Conservation (phyloP, 2,113 vertebrate genomes). For the Dasyurus viverrinus region DNA sequence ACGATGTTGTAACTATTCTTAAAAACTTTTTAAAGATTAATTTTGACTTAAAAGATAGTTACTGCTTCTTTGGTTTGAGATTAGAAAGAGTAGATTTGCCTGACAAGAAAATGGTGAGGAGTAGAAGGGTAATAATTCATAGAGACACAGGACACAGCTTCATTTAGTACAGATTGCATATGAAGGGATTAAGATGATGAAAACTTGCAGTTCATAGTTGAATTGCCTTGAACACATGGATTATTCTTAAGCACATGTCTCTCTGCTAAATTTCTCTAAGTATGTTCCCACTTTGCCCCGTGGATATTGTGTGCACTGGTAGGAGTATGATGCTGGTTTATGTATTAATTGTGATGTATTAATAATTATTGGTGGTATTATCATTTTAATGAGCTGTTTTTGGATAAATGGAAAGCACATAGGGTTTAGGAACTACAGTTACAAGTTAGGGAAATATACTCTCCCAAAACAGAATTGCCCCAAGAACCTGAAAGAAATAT, state of each 20-base stretch:
- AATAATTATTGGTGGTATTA: not conserved
- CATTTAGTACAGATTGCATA: not conserved
- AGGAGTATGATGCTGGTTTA: not conserved
- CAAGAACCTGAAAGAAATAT: not conserved
- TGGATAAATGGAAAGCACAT: not conserved
- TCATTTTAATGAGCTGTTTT: not conserved
- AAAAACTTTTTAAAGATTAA: not conserved
- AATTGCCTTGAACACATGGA: not conserved
- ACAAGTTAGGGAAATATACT: not conserved
- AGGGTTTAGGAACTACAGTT: not conserved
- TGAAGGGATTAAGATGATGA: not conserved
- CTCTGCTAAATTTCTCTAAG: not conserved
- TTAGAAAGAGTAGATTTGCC: not conserved
- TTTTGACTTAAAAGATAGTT: not conserved
- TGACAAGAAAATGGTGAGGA: not conserved
- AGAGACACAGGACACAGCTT: not conserved
- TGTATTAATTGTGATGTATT: not conserved
- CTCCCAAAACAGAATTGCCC: not conserved
- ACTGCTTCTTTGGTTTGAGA: not conserved
- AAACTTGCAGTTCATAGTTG: not conserved
- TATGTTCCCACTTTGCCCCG: not conserved
- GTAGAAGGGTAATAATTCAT: not conserved
- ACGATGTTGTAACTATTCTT: not conserved
- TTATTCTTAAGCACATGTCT: not conserved
- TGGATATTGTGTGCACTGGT: not conserved